Percentiles rank a stretch among this genome's conserved stretches.
Evolutionary conservation across 2,888 invertebrate genomes (phyloP).

Genomic region (Brachypterus glaber): DNA sequence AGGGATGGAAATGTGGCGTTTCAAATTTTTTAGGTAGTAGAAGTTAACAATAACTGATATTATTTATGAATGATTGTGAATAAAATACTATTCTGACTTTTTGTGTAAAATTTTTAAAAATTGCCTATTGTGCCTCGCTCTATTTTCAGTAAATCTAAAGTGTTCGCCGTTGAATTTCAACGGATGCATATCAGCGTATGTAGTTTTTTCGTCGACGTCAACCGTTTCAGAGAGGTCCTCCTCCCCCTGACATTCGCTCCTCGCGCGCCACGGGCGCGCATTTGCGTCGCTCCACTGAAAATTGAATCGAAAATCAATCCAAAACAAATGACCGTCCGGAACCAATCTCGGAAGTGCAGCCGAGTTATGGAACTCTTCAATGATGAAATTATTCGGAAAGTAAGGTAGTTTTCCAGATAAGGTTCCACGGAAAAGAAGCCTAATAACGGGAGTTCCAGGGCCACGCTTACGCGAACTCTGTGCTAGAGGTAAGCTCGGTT

Average conservation of each 20-base stretch:
- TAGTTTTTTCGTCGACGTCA: slow-evolving; percentile 14
- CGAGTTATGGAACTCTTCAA: slow-evolving; percentile 35
- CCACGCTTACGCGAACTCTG: too few relatives aligned
- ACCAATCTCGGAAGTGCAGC: slow-evolving; percentile 31
- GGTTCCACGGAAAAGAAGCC: too few relatives aligned
- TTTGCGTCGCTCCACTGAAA: slow-evolving; percentile 27
- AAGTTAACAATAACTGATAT: too few relatives aligned
- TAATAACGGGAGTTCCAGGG: too few relatives aligned
- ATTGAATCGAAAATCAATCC: slow-evolving; percentile 37
- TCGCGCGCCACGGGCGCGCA: slow-evolving; percentile 16
- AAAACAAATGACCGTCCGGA: slow-evolving; percentile 24
- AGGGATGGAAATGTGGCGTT: too few relatives aligned
- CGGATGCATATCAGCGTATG: slow-evolving; percentile 19
- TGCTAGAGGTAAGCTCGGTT: too few relatives aligned
- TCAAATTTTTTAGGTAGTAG: too few relatives aligned
- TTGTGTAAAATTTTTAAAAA: too few relatives aligned
- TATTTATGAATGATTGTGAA: too few relatives aligned
- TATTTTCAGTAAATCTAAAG: slow-evolving; percentile 13
- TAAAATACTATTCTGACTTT: too few relatives aligned
- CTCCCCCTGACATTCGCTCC: slow-evolving; percentile 8
- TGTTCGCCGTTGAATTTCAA: slow-evolving; percentile 10
- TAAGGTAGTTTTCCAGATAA: slow-evolving; percentile 28
- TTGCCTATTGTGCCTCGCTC: too few relatives aligned
- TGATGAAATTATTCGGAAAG: slow-evolving; percentile 37
- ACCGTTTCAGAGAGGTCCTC: not conserved